These are phyloP conservation scores for Caenorhabditis panamensis DNA, from an alignment of 2,888 invertebrate species.

Conservation along the genomic window DNA sequence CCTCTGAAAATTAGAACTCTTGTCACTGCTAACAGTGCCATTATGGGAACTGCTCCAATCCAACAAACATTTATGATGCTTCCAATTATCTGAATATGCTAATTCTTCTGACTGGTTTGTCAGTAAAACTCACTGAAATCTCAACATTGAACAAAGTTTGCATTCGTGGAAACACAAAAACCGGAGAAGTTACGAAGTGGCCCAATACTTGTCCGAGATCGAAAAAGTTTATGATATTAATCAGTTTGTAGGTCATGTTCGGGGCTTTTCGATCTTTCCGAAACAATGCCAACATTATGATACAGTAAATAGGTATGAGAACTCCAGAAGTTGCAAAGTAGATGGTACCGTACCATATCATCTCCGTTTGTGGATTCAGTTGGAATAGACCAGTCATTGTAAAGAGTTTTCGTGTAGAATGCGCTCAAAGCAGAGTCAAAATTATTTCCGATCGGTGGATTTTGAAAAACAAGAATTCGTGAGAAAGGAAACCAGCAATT, in stretches of 20 bases:
- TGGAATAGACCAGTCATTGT: neutral
- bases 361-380: neutral
- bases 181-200: constrained; percentile 26
- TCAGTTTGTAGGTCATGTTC: constrained; percentile 34
- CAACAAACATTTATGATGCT: constrained; percentile 49
- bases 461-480: neutral
- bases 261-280: constrained; percentile 3
- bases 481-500: constrained; percentile 3
- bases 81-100: constrained; percentile 35
- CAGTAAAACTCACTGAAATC: constrained; percentile 19
- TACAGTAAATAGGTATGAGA: neutral
- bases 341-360: neutral
- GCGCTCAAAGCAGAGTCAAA: neutral
- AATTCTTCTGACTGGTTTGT: constrained; percentile 12
- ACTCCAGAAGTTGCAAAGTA: neutral
- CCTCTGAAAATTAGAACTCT: constrained; percentile 39
- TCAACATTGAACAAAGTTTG: constrained; percentile 8
- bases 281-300: constrained; percentile 1
- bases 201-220: constrained; percentile 27
- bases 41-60: constrained; percentile 51
- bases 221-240: constrained; percentile 39
- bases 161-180: constrained; percentile 22
- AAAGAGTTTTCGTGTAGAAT: neutral
- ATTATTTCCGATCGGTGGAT: neutral
- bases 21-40: constrained; percentile 42